Evolutionary conservation across 2,113 vertebrate genomes (phyloP).

Genomic region (Lipophrys pholis): DNA sequence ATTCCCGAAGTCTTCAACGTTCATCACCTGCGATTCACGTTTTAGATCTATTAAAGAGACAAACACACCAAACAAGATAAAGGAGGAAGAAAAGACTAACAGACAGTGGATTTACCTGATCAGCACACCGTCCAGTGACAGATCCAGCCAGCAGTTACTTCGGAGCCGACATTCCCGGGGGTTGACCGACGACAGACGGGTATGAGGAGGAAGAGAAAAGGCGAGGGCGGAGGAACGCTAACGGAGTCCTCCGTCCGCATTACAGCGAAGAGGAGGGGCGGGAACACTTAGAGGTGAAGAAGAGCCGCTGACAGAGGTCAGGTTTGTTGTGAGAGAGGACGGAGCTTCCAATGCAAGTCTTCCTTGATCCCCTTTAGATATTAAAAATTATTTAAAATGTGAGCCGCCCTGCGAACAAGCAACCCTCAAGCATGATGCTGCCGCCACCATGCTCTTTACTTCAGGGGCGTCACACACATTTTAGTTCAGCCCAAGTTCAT

Average conservation of each 20-base stretch:
- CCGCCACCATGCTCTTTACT: no score
- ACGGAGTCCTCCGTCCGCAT: neutral
- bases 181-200: slow-evolving; percentile 30
- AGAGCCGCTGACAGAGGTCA: neutral
- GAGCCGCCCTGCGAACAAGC: no score
- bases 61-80: no score
- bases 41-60: neutral
- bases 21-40: neutral
- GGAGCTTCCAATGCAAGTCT: no score
- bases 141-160: slow-evolving; percentile 4
- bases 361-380: no score
- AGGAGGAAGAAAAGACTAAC: no score
- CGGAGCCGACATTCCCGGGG: slow-evolving; percentile 2
- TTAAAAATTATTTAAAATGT: no score
- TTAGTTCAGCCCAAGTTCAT: no score
- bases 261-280: slow-evolving; percentile 29
- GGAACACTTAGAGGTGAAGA: neutral
- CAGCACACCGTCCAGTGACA: neutral
- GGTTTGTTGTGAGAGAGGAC: no score
- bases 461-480: no score
- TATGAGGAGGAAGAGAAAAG: slow-evolving; percentile 10
- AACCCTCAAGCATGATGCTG: no score
- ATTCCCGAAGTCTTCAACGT: no score
- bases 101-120: slow-evolving; percentile 34
- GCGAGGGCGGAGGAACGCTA: neutral